These are phyloP conservation scores for Tenthredo mesomela DNA, from an alignment of 2,888 invertebrate species.

Conservation along the genomic window DNA sequence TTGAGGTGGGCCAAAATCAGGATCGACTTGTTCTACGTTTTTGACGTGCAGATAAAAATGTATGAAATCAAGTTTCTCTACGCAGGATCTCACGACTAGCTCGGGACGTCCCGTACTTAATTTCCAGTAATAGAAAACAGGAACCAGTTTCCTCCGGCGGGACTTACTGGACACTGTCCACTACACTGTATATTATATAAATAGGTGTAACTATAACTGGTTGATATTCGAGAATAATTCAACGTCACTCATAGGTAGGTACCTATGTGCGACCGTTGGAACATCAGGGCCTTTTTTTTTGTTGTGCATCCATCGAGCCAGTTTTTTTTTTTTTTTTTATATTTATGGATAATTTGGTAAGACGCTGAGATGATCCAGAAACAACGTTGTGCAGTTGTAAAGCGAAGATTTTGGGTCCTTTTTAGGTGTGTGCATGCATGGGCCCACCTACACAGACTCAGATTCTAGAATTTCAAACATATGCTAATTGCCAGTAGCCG, in stretches of 20 bases:
- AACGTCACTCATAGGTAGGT: neutral
- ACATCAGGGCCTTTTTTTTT: neutral
- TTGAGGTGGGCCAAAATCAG: constrained; percentile 23
- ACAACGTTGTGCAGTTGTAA: neutral
- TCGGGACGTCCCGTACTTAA: constrained; percentile 4
- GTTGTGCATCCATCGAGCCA: no score
- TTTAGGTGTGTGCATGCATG: no score
- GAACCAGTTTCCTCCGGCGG: constrained; percentile 46
- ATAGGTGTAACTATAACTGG: neutral
- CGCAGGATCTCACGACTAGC: constrained; percentile 14
- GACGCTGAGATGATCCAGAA: neutral
- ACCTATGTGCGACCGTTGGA: neutral
- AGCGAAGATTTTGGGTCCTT: neutral
- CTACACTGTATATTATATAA: neutral
- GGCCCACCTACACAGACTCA: neutral
- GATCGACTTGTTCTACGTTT: constrained; percentile 26
- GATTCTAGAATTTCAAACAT: constrained; percentile 51
- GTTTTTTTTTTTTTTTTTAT: neutral
- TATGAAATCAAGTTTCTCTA: constrained; percentile 26
- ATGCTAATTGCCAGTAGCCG: constrained; percentile 54
- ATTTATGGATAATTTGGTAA: neutral
- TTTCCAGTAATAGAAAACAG: neutral
- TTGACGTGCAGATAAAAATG: neutral
- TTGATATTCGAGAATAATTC: constrained; percentile 11
- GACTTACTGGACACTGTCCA: constrained; percentile 47